A percentile compares a stretch with the other conserved stretches of the same genome.
Evolutionary conservation across 2,113 vertebrate genomes (phyloP).

Genomic region (Peromyscus polionotus): DNA sequence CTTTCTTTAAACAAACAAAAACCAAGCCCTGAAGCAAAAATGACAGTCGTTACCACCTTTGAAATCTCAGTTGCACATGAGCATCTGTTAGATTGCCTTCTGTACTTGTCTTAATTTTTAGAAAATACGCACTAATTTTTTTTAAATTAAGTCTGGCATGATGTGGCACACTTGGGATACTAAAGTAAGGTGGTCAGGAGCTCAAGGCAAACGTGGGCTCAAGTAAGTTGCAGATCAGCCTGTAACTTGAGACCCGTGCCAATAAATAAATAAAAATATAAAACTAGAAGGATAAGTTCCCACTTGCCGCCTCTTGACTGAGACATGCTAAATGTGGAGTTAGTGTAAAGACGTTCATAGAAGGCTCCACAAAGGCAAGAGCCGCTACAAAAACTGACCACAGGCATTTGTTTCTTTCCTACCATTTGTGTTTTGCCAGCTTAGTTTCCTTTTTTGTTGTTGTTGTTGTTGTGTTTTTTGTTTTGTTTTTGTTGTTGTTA

Average conservation of each 20-base stretch:
- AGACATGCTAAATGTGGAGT: neutral
- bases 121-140: neutral
- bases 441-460: neutral
- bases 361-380: neutral
- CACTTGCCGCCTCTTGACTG: neutral
- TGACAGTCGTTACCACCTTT: neutral
- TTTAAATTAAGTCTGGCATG: neutral
- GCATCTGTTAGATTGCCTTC: neutral
- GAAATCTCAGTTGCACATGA: neutral
- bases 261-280: neutral
- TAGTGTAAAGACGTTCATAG: neutral
- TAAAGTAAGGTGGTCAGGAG: neutral
- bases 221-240: neutral
- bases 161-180: neutral
- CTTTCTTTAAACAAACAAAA: neutral
- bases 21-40: neutral
- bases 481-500: too few species aligned
- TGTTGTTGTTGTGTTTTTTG: too few species aligned
- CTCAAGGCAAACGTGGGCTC: neutral
- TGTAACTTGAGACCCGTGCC: neutral
- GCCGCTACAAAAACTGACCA: neutral
- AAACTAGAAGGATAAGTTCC: slow-evolving; percentile 10
- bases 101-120: neutral
- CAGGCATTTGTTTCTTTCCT: neutral
- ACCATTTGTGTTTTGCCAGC: neutral